phyloP scores from a whole-genome alignment of 1,140 invertebrate species.

The Macrotrachela quadricornifera region DNA sequence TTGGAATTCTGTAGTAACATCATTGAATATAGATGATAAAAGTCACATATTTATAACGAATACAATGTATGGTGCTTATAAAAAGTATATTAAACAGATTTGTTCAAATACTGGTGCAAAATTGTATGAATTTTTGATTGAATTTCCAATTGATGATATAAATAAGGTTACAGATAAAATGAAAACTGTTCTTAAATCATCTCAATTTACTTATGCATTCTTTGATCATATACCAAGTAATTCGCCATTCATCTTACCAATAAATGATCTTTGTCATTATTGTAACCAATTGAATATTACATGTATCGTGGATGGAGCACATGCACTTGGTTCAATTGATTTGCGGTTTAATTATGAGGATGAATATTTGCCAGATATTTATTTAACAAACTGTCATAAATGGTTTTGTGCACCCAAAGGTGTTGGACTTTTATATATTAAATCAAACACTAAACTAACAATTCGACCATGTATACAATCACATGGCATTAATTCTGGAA shows the following conservation, averaged over 20 bases:
- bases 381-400: constrained; percentile 26
- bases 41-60: constrained; percentile 20
- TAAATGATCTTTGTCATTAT: constrained; percentile 12
- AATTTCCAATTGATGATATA: constrained; percentile 4
- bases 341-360: neutral
- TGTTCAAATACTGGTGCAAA: constrained; percentile 16
- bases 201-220: constrained; percentile 15
- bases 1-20: constrained; percentile 19
- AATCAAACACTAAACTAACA: constrained; percentile 13
- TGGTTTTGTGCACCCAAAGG: constrained; percentile 27
- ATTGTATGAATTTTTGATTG: constrained; percentile 15
- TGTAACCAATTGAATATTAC: constrained; percentile 12
- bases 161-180: no score
- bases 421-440: constrained; percentile 22
- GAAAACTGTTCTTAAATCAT: constrained; percentile 12
- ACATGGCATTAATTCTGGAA: constrained; percentile 25
- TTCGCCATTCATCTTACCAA: constrained; percentile 22
- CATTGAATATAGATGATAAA: constrained; percentile 15
- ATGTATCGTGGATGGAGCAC: constrained; percentile 27
- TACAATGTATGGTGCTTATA: constrained; percentile 20
- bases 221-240: constrained; percentile 29
- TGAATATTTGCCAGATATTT: constrained; percentile 16
- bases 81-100: constrained; percentile 5
- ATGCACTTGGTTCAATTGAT: constrained; percentile 17
- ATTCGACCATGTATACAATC: constrained; percentile 20